Evolutionary conservation across 1,140 invertebrate species (phyloP), one percentile per base, ranked within the genome.

Genomic region (Macrosteles quadrilineatus): DNA sequence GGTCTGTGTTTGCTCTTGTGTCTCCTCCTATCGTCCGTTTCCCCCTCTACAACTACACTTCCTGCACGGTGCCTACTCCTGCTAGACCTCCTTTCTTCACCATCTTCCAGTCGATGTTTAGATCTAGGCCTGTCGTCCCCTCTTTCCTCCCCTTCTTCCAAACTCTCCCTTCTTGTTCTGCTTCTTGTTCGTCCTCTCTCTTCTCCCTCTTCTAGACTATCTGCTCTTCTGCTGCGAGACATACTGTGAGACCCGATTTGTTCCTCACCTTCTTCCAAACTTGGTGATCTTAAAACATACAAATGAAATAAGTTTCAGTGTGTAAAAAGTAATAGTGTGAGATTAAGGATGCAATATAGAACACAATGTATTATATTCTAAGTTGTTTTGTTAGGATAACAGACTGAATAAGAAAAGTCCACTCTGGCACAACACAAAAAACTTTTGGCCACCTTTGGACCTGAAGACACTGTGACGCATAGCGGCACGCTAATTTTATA

Each of bases 101-200:
- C 77, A 73, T 81, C 79, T 53, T 79, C 77, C 65, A 81, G n/a
- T 84, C 76, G 36, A 81, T 77, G 74, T 82, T 80, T 31, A 81
- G 78, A 31, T 19, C 80, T 78, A 72, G 79, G 78, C 17, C 81
- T 79, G 36, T 84, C 82, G 72, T 57, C 43, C 29, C 53, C 62
- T 47, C 57, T 65, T 59, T 72, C 62, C 70, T 83, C 79, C 71
- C 82, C 77, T 73, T 81, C 79, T 64, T 80, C 77, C 65, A 81
- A 74, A 79, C 71, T 72, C 27, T 74, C 70, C 21, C 69, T 25
- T 69, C 72, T 12, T 75, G 70, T 64, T 76, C 31, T 62, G 14
- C 36, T 72, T 73, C 65, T 43, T 17, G 72, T 57, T 73, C 69
- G 27, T 53, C 43, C 62, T 53, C 63, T 29, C 31, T 71, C 69